Conservation (phyloP, 2,888 invertebrate genomes). For the Carterocephalus palaemon region DNA sequence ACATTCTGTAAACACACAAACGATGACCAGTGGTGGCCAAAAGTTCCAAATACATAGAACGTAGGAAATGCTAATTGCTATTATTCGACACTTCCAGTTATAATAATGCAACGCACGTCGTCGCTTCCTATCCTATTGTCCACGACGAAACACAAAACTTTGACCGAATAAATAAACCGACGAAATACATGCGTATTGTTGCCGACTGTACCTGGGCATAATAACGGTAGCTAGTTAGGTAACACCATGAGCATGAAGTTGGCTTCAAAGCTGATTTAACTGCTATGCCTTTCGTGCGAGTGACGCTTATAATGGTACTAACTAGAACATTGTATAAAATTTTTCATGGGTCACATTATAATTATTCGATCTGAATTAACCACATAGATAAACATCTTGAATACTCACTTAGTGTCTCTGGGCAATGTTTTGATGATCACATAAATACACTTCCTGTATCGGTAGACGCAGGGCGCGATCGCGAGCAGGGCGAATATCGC, state of each 20-base stretch:
- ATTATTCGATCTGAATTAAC: too few species aligned
- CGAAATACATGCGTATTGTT: background rate
- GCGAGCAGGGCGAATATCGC: constrained; percentile 83
- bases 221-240: constrained; percentile 1
- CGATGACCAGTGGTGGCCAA: constrained; percentile 10
- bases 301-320: too few species aligned
- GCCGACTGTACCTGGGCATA: too few species aligned
- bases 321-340: too few species aligned
- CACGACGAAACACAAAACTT: background rate
- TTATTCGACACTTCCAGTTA: constrained; percentile 13
- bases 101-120: background rate
- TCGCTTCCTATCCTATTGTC: background rate
- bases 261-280: too few species aligned
- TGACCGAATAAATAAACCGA: background rate
- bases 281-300: too few species aligned
- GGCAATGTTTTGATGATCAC: constrained; percentile 82
- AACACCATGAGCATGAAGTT: too few species aligned
- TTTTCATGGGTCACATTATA: too few species aligned
- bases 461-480: constrained; percentile 75
- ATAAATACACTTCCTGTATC: constrained; percentile 78
- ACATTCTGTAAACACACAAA: too few species aligned
- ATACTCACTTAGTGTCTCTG: constrained; percentile 82
- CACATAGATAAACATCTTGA: background rate
- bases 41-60: constrained; percentile 10
- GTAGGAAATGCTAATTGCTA: constrained; percentile 23